A percentile compares a stretch with the other conserved stretches of the same genome.
phyloP scores from a whole-genome alignment of 1,140 invertebrate species.

The Lepidurus arcticus region DNA sequence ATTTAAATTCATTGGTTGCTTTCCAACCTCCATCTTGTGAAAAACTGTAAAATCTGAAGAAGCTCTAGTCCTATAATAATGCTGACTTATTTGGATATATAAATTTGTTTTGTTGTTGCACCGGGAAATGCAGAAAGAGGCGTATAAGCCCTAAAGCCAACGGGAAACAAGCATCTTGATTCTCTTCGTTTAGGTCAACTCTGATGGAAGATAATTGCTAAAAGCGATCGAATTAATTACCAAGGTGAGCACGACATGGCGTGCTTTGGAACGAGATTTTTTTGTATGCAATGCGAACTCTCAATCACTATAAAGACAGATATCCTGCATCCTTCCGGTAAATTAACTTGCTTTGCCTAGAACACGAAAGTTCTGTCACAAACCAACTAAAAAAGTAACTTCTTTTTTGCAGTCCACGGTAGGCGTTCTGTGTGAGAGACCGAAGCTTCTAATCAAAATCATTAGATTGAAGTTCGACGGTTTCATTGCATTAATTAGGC shows the following conservation, averaged over 20 bases:
- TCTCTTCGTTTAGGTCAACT: no score
- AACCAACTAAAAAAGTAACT: neutral
- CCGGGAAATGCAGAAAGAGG: no score
- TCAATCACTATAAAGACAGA: neutral
- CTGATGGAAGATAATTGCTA: neutral
- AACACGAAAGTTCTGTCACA: neutral
- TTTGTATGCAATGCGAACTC: neutral
- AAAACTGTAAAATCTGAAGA: no score
- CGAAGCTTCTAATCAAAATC: neutral
- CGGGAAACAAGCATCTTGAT: neutral
- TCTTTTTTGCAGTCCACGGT: neutral
- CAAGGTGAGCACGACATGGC: neutral
- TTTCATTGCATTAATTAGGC: neutral
- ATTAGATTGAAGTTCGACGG: neutral
- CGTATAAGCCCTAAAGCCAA: no score
- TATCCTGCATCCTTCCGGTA: neutral
- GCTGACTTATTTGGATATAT: no score
- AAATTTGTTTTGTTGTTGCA: no score
- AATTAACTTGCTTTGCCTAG: neutral
- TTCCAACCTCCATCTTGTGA: no score
- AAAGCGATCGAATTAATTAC: neutral
- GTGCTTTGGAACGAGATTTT: neutral
- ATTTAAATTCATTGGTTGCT: no score
- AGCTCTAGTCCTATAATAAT: no score
- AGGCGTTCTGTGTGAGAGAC: neutral